Evolutionary conservation across 2,888 invertebrate genomes (phyloP).

Genomic region (Ophion obscuratus): DNA sequence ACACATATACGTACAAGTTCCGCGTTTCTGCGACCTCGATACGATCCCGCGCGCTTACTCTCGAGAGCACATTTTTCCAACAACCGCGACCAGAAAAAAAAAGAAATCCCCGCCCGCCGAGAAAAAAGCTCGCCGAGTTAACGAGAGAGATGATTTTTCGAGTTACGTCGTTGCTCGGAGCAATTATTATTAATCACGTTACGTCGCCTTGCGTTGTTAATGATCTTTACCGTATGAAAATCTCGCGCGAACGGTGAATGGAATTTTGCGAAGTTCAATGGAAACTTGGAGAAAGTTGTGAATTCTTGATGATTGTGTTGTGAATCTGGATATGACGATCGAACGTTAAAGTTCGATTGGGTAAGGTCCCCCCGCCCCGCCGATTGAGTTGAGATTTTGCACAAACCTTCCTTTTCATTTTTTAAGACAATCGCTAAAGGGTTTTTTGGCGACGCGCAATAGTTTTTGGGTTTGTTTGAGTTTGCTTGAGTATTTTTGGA

Average conservation of each 20-base stretch:
- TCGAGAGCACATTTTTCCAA: constrained; percentile 52
- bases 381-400: too few relatives aligned
- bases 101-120: neutral
- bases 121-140: constrained; percentile 7
- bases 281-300: neutral
- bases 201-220: neutral
- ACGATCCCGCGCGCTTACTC: constrained; percentile 62
- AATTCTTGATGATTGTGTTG: neutral
- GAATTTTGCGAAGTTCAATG: neutral
- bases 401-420: too few relatives aligned
- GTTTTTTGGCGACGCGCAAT: too few relatives aligned
- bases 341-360: too few relatives aligned
- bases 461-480: too few relatives aligned
- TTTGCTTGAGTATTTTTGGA: too few relatives aligned
- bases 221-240: neutral
- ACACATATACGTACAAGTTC: constrained; percentile 74
- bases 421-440: too few relatives aligned
- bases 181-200: constrained; percentile 61
- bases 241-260: neutral
- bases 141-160: constrained; percentile 34
- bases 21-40: constrained; percentile 83
- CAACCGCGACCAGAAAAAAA: constrained; percentile 42
- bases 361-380: too few relatives aligned
- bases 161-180: constrained; percentile 35
- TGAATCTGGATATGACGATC: too few relatives aligned